Evolutionary conservation across 2,888 invertebrate genomes (phyloP).

Genomic region (Euplagia quadripunctaria): DNA sequence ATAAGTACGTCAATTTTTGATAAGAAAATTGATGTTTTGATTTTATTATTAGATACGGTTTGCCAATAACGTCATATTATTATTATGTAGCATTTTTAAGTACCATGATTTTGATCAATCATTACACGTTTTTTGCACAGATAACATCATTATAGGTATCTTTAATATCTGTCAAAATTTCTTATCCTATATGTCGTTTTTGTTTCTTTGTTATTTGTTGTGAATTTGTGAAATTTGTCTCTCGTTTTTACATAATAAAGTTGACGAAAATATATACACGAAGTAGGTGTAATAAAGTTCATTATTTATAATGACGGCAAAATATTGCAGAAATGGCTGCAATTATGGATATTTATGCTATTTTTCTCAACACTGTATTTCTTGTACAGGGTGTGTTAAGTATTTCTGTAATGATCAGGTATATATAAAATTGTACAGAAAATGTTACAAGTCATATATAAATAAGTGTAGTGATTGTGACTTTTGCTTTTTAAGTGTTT

Average conservation of each 20-base stretch:
- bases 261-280: background rate
- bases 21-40: background rate
- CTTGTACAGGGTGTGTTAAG: background rate
- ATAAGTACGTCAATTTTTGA: background rate
- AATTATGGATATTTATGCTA: background rate
- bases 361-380: background rate
- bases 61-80: background rate
- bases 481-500: background rate
- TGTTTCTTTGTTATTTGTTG: background rate
- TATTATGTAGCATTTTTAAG: constrained; percentile 1
- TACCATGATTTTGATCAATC: constrained; percentile 3
- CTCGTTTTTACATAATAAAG: background rate
- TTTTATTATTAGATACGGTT: background rate
- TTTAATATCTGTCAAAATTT: constrained; percentile 8
- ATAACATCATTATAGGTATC: background rate
- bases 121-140: constrained; percentile 8
- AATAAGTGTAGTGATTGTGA: background rate
- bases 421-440: background rate
- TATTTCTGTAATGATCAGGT: background rate
- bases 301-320: background rate
- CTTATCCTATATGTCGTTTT: background rate
- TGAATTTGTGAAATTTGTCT: background rate
- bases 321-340: background rate
- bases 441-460: background rate
- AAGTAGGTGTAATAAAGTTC: background rate